A percentile compares a stretch with the other conserved stretches of the same genome.
Conservation (phyloP, 2,113 vertebrate species). For the Pelobates fuscus region DNA sequence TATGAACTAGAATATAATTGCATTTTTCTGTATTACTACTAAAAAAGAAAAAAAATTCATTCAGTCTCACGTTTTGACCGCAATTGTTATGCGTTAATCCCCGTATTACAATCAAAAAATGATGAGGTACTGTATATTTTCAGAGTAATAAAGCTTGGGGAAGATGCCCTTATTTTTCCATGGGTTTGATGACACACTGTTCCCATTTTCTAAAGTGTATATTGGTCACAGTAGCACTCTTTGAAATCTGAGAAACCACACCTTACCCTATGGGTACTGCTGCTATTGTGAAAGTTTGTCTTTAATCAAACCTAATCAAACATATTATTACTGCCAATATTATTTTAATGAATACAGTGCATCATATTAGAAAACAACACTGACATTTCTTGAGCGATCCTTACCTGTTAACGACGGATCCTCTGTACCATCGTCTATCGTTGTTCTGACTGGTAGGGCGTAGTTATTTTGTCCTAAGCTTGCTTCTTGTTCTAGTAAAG, state of each 20-base stretch:
- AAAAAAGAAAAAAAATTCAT: too few relatives aligned
- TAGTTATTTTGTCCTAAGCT: slow-evolving; percentile 59
- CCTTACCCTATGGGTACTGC: neutral
- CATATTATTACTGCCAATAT: neutral
- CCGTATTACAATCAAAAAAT: too few relatives aligned
- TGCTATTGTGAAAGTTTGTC: neutral
- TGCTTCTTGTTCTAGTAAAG: slow-evolving; percentile 73
- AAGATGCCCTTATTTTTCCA: too few relatives aligned
- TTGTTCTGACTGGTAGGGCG: slow-evolving; percentile 49
- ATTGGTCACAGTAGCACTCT: too few relatives aligned
- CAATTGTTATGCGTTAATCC: too few relatives aligned
- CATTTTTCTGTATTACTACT: too few relatives aligned
- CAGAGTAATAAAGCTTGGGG: too few relatives aligned
- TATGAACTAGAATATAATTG: too few relatives aligned
- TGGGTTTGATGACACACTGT: too few relatives aligned
- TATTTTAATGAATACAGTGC: neutral
- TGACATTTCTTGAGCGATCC: slow-evolving; percentile 58
- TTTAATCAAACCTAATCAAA: neutral
- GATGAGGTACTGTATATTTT: too few relatives aligned
- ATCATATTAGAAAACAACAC: slow-evolving; percentile 74
- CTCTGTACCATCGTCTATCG: slow-evolving; percentile 63
- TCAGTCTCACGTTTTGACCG: too few relatives aligned
- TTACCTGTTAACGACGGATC: slow-evolving; percentile 76
- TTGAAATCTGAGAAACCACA: neutral
- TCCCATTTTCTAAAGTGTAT: too few relatives aligned